Base-by-base conservation (phyloP, 2,888 invertebrate genomes). In the Macrosoma leucophasiata region DNA sequence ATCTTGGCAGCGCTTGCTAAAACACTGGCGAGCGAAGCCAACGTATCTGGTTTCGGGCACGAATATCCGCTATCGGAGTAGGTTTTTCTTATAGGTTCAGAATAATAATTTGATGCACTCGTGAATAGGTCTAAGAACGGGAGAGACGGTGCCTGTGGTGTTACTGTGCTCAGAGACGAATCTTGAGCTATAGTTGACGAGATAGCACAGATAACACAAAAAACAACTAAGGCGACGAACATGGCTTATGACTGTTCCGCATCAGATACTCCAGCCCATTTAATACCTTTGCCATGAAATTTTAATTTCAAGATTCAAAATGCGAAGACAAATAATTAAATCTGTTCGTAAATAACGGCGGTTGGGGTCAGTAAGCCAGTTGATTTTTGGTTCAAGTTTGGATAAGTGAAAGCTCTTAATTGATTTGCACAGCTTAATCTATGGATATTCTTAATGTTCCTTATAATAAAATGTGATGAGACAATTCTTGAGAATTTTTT, bases 251-350 rank as follows among this genome's bases (percentile, higher is more conserved):
- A 82, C 78, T 82, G 82, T 72, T 74, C 66, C 69, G 70, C 69
- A 61, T 67, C 61, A 61, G 56, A 60, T 46, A 46, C 34, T 49
- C 52, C 53, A 44, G 56, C 62, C 52, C 55, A 60, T 75, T 75
- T 82, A 81, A 76, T 71, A 76, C 67, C 70, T 77, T 66, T 62
- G 53, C 74, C 77, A 58, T 73, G 70, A 76, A 78, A 82, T 82
- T 66, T 34, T 21, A 62, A 76, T 77, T 76, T 71, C 57, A 62
- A 62, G 60, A 52, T 61, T 55, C 62, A 66, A 73, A 61, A 57
- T 52, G 60, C 72, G 56, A 49, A 57, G 60, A 68, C 58, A 68
- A 68, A 65, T 63, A 61, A 68, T 70, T 66, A 66, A 56, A 46
- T 54, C 51, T 55, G 43, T 59, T 58, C 65, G 51, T 42, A 60